phyloP scores from a whole-genome alignment of 2,797 vertebrate species.

The Bradypodion pumilum region DNA sequence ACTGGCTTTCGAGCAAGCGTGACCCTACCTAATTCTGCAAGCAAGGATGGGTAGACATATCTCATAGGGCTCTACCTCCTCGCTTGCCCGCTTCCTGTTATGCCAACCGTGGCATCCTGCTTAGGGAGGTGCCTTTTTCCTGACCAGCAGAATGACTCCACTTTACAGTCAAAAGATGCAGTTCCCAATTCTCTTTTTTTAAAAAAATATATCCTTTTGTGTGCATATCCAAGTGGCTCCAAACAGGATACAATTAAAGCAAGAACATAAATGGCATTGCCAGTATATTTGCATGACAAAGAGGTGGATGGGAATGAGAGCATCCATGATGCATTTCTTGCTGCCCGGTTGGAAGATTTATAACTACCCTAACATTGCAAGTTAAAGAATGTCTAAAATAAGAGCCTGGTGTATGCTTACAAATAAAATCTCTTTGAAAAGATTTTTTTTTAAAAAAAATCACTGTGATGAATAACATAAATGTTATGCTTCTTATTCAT shows the following conservation, averaged over 20 bases:
- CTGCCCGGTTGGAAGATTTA: not conserved
- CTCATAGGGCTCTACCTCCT: too few species aligned
- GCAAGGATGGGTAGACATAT: too few species aligned
- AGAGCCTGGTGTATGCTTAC: not conserved
- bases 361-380: not conserved
- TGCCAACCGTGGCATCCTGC: not conserved
- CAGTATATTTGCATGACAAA: too few species aligned
- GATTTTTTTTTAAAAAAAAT: too few species aligned
- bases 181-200: not conserved
- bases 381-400: not conserved
- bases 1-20: too few species aligned
- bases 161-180: not conserved
- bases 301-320: not conserved
- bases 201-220: not conserved
- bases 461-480: too few species aligned
- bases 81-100: not conserved
- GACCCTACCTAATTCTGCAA: too few species aligned
- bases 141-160: too few species aligned
- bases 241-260: not conserved
- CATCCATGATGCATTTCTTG: not conserved
- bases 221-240: not conserved
- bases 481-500: too few species aligned
- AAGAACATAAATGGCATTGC: not conserved
- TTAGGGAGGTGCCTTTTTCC: not conserved
- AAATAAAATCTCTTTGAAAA: too few species aligned